phyloP scores from a whole-genome alignment of 2,888 invertebrate genomes.

The Iselma pallidipennis region DNA sequence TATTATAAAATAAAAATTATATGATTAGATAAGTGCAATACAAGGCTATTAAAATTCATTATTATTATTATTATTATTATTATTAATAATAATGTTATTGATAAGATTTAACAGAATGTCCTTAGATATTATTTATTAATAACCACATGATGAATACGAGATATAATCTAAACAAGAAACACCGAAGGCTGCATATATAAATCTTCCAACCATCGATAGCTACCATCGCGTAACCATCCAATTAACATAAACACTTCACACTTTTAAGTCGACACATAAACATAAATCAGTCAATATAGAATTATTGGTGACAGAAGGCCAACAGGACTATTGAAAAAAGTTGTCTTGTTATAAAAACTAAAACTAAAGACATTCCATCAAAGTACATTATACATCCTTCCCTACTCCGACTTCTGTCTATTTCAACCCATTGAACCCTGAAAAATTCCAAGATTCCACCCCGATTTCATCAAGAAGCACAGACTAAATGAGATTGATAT shows the following conservation, averaged over 20 bases:
- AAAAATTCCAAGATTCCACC: conserved; percentile 28
- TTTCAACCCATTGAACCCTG: too few relatives aligned
- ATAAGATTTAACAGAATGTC: neutral
- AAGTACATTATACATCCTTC: too few relatives aligned
- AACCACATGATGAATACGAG: neutral
- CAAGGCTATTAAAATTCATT: neutral
- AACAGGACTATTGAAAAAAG: neutral
- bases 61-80: neutral
- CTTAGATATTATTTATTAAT: neutral
- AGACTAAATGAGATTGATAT: conserved; percentile 30
- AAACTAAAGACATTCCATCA: too few relatives aligned
- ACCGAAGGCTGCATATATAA: neutral
- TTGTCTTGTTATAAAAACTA: too few relatives aligned
- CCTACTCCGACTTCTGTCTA: too few relatives aligned
- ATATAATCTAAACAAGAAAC: neutral
- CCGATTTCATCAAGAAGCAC: conserved; percentile 27
- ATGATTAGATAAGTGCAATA: neutral
- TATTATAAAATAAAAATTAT: neutral
- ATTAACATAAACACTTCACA: neutral
- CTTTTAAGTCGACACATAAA: neutral
- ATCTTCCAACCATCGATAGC: neutral
- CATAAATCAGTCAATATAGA: neutral
- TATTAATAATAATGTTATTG: neutral
- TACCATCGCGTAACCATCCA: neutral
- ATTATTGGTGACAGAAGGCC: too few relatives aligned